These are phyloP conservation scores for Scarus forsteni DNA, from an alignment of 2,797 vertebrate genomes.

Conservation along the genomic window DNA sequence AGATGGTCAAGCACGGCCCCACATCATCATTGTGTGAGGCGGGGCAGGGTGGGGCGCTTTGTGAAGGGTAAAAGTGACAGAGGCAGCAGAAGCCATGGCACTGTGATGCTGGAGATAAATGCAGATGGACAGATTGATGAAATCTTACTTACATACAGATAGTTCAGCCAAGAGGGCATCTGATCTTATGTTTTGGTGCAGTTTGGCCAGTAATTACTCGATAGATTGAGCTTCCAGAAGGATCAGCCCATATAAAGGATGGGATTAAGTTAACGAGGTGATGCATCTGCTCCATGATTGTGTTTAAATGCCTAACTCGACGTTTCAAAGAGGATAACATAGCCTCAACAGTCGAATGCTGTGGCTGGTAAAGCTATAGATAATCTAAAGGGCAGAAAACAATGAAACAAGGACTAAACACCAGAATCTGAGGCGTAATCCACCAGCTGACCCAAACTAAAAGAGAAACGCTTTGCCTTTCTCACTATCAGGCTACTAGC, in stretches of 20 bases:
- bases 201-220: slow-evolving; percentile 52
- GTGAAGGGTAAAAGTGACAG: slow-evolving; percentile 40
- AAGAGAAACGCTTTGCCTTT: background rate
- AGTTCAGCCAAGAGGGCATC: slow-evolving; percentile 7
- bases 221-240: slow-evolving; percentile 47
- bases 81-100: slow-evolving; percentile 7
- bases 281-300: slow-evolving; percentile 70
- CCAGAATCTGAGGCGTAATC: slow-evolving; percentile 43
- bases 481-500: slow-evolving; percentile 10
- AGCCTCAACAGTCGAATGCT: slow-evolving; percentile 35
- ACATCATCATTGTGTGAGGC: slow-evolving; percentile 17
- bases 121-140: slow-evolving; percentile 13
- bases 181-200: slow-evolving; percentile 30
- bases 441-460: slow-evolving; percentile 21
- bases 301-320: slow-evolving; percentile 58
- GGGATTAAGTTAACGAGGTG: slow-evolving; percentile 72
- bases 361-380: slow-evolving; percentile 55
- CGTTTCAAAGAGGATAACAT: slow-evolving; percentile 65
- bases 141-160: background rate
- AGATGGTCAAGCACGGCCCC: slow-evolving; percentile 60
- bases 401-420: slow-evolving; percentile 39
- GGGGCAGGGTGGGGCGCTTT: slow-evolving; percentile 22
- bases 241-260: slow-evolving; percentile 53
- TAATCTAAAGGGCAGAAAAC: slow-evolving; percentile 51
- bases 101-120: slow-evolving; percentile 23